phyloP scores from a whole-genome alignment of 30 jellyfish, hydroid and myxozoan genomes.

The Catostylus mosaicus region DNA sequence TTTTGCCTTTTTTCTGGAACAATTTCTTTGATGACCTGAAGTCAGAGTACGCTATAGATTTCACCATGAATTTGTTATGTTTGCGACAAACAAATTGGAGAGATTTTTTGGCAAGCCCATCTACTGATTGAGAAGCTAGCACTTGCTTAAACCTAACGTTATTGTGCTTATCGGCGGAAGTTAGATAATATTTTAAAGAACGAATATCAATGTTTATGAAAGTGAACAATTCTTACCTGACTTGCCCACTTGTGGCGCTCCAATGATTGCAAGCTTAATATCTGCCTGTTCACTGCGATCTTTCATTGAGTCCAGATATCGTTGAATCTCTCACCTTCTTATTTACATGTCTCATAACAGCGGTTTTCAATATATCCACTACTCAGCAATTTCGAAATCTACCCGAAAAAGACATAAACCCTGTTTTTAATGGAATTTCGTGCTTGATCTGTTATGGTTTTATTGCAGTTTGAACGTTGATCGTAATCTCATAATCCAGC shows the following conservation, averaged over 20 bases:
- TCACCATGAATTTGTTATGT: too few species aligned
- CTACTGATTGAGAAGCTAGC: too few species aligned
- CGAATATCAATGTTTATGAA: not conserved
- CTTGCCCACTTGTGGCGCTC: conserved; percentile 92
- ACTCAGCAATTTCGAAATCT: not conserved
- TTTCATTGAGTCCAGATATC: not conserved
- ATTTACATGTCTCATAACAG: too few species aligned
- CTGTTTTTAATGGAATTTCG: conserved; percentile 2
- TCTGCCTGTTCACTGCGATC: conserved; percentile 51
- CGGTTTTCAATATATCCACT: not conserved
- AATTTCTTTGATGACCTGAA: too few species aligned
- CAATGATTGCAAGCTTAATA: conserved; percentile 72
- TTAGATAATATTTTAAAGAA: too few species aligned
- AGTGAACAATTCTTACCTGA: conserved; percentile 82
- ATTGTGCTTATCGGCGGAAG: too few species aligned
- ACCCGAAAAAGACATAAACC: not conserved
- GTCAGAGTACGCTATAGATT: too few species aligned
- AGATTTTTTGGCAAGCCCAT: too few species aligned
- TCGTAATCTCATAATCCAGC: conserved; percentile 13
- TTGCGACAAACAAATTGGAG: too few species aligned
- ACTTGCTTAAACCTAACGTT: too few species aligned
- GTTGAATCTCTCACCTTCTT: not conserved
- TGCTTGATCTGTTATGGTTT: conserved; percentile 2
- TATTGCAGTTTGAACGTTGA: not conserved
- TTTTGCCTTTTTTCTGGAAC: too few species aligned